Evolutionary conservation across 2,113 vertebrate genomes (phyloP).

Genomic region (Dinomys branickii): DNA sequence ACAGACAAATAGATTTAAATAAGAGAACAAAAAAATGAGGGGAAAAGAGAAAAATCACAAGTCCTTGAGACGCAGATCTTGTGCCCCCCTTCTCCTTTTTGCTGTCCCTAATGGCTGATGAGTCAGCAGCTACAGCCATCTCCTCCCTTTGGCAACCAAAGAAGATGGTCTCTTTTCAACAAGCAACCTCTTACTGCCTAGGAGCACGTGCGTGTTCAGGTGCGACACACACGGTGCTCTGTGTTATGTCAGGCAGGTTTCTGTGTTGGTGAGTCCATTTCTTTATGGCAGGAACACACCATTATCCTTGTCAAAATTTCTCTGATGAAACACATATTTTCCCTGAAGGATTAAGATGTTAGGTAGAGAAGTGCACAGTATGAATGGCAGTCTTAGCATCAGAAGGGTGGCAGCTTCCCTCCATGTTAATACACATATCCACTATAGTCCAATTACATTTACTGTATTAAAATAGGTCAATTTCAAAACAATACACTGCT

Average conservation of each 20-base stretch:
- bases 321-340: not conserved
- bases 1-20: not conserved
- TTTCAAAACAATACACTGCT: not conserved
- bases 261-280: not conserved
- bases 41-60: not conserved
- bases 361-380: not conserved
- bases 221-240: not conserved
- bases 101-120: not conserved
- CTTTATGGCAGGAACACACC: not conserved
- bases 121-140: not conserved
- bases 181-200: not conserved
- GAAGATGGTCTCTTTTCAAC: not conserved
- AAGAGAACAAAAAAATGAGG: not conserved
- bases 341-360: not conserved
- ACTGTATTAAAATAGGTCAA: not conserved
- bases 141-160: not conserved
- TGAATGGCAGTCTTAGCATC: not conserved
- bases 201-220: rapidly evolving
- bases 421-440: not conserved
- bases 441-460: not conserved
- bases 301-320: not conserved
- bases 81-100: not conserved
- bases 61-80: not conserved
- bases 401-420: not conserved
- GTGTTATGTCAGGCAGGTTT: not conserved